phyloP scores from a whole-genome alignment of 2,113 vertebrate species.

The Trochalopteron elliotii region DNA sequence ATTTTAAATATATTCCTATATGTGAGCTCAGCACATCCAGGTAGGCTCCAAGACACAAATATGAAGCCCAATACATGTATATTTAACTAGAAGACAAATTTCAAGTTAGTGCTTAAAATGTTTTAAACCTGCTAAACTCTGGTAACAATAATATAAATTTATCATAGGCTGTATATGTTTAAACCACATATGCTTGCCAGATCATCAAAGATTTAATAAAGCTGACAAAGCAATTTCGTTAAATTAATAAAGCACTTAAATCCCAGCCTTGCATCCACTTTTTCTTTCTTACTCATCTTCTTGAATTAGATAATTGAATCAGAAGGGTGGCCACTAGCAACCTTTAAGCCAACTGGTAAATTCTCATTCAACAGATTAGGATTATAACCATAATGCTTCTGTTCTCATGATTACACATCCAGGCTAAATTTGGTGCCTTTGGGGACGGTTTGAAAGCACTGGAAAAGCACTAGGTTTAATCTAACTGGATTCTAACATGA shows the following conservation, averaged over 20 bases:
- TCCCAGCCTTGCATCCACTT: not conserved
- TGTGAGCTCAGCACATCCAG: not conserved
- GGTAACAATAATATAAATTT: not conserved
- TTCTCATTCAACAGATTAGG: not conserved
- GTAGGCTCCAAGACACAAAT: not conserved
- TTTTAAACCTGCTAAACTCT: not conserved
- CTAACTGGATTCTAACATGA: not conserved
- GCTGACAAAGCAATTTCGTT: not conserved
- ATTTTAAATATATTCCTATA: not conserved
- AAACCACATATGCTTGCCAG: not conserved
- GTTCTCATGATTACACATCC: not conserved
- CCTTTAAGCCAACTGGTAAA: not conserved
- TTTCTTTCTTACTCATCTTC: not conserved
- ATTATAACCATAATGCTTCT: not conserved
- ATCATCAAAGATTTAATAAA: slow-evolving; percentile 17
- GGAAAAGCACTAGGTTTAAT: not conserved
- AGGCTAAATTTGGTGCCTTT: not conserved
- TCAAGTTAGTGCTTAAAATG: not conserved
- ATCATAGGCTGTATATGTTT: not conserved
- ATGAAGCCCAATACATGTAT: not conserved
- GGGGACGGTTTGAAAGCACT: not conserved
- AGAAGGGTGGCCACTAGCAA: not conserved
- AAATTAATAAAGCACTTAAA: not conserved
- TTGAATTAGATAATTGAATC: not conserved
- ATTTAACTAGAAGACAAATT: not conserved